Evolutionary conservation across 2,113 vertebrate genomes (phyloP).

Genomic region (Carassius carassius): DNA sequence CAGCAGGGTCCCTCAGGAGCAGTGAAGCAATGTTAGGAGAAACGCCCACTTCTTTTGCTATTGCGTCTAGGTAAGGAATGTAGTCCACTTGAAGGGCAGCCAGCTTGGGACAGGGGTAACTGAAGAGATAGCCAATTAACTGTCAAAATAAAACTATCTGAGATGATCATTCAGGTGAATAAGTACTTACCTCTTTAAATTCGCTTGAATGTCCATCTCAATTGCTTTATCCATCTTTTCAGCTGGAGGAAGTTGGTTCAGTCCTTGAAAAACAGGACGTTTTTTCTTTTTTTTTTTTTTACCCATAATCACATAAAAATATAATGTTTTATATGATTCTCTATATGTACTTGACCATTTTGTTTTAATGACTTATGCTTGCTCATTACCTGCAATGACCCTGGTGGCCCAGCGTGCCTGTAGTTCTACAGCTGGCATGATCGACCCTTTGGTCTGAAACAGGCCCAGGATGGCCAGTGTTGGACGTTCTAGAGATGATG

Average conservation of each 20-base stretch:
- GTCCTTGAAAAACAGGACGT: conserved; percentile 65
- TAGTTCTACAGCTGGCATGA: conserved; percentile 85
- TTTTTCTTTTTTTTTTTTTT: no score
- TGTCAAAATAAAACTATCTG: background rate
- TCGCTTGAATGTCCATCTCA: conserved; percentile 69
- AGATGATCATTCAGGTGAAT: background rate
- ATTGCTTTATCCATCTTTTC: conserved; percentile 76
- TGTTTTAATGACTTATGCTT: background rate
- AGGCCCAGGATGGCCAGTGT: conserved; percentile 86
- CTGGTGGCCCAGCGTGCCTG: conserved; percentile 85
- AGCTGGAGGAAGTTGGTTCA: conserved; percentile 70
- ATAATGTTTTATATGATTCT: background rate
- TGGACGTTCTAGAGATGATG: conserved; percentile 77
- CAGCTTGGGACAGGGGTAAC: conserved; percentile 47
- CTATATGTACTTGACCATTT: background rate
- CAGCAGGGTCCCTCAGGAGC: conserved; percentile 79
- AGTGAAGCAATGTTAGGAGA: conserved; percentile 76
- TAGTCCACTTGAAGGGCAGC: conserved; percentile 74
- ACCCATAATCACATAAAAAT: background rate
- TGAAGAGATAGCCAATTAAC: conserved; percentile 39
- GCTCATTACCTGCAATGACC: conserved; percentile 81
- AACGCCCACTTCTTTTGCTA: conserved; percentile 77
- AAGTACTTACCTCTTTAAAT: conserved; percentile 71
- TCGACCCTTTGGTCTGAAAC: conserved; percentile 78
- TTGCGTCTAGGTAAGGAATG: conserved; percentile 79